These are phyloP conservation scores for Ochlodes sylvanus DNA, from an alignment of 2,888 invertebrate genomes.

Conservation along the genomic window DNA sequence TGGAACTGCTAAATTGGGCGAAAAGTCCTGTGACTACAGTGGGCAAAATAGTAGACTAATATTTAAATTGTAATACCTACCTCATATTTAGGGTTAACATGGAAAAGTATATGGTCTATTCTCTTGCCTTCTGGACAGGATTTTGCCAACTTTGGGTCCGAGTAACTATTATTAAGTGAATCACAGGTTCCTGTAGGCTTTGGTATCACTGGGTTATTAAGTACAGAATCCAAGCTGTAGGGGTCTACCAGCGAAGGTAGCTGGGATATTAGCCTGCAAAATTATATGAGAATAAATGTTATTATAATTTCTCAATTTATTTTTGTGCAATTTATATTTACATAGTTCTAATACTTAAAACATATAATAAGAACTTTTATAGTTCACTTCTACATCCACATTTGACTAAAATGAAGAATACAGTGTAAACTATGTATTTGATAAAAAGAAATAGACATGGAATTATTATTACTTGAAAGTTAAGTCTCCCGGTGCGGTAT, in stretches of 20 bases:
- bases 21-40: too few species aligned
- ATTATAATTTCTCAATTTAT: not conserved
- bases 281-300: not conserved
- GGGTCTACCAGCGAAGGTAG: conserved; percentile 72
- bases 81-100: conserved; percentile 60
- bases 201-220: conserved; percentile 49
- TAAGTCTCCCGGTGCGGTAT: conserved; percentile 94
- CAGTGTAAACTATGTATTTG: too few species aligned
- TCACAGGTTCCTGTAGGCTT: conserved; percentile 87
- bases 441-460: too few species aligned
- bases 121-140: conserved; percentile 90
- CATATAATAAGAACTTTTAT: too few species aligned
- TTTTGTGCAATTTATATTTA: too few species aligned
- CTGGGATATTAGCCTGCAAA: conserved; percentile 75
- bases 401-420: too few species aligned
- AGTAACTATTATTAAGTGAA: conserved; percentile 91
- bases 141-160: conserved; percentile 80
- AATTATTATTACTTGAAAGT: conserved; percentile 85
- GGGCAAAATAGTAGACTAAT: too few species aligned
- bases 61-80: conserved; percentile 47
- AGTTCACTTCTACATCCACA: too few species aligned
- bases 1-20: too few species aligned
- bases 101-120: conserved; percentile 96
- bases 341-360: too few species aligned
- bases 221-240: conserved; percentile 53